A percentile compares a stretch with the other conserved stretches of the same genome.
Evolutionary conservation across 1,140 invertebrate species (phyloP).

Genomic region (Lepidurus couesii): DNA sequence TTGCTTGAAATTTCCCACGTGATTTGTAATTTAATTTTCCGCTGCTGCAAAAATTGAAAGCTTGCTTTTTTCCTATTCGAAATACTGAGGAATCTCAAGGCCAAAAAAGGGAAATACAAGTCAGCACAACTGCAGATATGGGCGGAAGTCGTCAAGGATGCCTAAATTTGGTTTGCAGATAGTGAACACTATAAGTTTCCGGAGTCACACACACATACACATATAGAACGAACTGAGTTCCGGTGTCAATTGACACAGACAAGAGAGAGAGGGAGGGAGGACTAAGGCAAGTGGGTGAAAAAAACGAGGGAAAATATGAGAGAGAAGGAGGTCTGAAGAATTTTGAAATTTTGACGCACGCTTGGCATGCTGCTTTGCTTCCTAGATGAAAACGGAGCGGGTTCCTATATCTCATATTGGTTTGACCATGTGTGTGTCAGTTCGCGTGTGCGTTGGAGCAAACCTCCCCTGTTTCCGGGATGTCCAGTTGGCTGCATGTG

Average conservation of each 20-base stretch:
- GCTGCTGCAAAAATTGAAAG: background rate
- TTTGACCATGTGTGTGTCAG: slow-evolving; percentile 25
- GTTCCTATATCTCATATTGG: background rate
- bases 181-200: slow-evolving; percentile 19
- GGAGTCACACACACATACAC: slow-evolving; percentile 4
- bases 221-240: slow-evolving; percentile 3
- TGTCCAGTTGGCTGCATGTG: slow-evolving; percentile 34
- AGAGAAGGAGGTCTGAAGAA: slow-evolving; percentile 8
- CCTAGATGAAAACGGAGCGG: slow-evolving; percentile 13
- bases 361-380: slow-evolving; percentile 11
- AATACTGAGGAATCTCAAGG: background rate
- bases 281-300: background rate
- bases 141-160: slow-evolving; percentile 20
- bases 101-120: background rate
- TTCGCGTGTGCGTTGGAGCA: slow-evolving; percentile 7
- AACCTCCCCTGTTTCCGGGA: slow-evolving; percentile 34
- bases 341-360: slow-evolving; percentile 30
- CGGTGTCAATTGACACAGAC: slow-evolving; percentile 13
- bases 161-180: slow-evolving; percentile 14
- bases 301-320: background rate
- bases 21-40: slow-evolving; percentile 13
- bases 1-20: slow-evolving; percentile 1
- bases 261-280: background rate
- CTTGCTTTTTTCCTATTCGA: background rate
- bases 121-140: background rate